phyloP scores from a whole-genome alignment of 2,888 invertebrate genomes.

The Enchytraeus crypticus region DNA sequence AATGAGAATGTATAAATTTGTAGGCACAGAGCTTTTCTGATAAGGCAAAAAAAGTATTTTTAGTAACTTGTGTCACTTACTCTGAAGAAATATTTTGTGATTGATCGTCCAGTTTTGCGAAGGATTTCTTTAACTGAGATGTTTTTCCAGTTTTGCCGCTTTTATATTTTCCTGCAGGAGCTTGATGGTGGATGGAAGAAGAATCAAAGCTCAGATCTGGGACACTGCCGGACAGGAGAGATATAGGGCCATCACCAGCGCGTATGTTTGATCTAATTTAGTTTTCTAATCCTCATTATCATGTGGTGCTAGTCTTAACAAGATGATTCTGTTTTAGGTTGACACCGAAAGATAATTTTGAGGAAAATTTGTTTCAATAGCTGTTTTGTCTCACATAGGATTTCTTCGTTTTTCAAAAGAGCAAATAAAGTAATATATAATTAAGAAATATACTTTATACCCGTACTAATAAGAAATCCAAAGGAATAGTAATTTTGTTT shows the following conservation, averaged over 20 bases:
- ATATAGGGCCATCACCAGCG: conserved; percentile 76
- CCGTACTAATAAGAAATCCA: too few relatives aligned
- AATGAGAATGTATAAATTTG: too few relatives aligned
- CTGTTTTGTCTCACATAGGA: too few relatives aligned
- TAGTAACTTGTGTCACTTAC: neutral
- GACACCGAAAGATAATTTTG: too few relatives aligned
- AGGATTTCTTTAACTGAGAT: too few relatives aligned
- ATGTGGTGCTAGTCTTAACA: neutral
- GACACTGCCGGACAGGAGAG: conserved; percentile 47
- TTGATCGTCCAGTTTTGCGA: neutral
- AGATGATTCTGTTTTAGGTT: too few relatives aligned
- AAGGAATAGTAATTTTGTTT: too few relatives aligned
- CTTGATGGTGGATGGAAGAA: conserved; percentile 80
- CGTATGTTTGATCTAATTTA: conserved; percentile 35
- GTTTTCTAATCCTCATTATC: neutral
- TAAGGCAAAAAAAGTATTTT: neutral
- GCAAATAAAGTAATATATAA: too few relatives aligned
- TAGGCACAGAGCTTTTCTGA: too few relatives aligned
- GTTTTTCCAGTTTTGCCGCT: too few relatives aligned
- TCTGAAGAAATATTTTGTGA: neutral
- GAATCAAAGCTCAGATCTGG: conserved; percentile 99
- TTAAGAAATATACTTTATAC: too few relatives aligned
- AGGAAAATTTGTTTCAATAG: too few relatives aligned
- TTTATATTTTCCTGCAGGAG: conserved; percentile 33
- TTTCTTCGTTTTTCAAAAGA: neutral